Conservation (phyloP, 1,140 invertebrate genomes). For the Lepidostoma basale region DNA sequence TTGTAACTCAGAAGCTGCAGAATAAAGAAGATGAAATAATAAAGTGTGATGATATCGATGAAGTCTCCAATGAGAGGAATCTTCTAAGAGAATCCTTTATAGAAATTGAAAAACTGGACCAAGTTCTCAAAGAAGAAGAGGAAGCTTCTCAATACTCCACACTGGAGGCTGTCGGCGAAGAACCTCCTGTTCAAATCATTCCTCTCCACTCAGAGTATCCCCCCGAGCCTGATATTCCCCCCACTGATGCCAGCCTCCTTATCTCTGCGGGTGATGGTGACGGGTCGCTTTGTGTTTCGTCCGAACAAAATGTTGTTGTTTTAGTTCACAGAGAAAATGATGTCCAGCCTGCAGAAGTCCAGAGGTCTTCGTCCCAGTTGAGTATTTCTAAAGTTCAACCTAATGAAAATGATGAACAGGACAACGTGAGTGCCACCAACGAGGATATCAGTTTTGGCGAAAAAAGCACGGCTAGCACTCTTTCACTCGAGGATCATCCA, state of each 20-base stretch:
- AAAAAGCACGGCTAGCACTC: conserved; percentile 8
- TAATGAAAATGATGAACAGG: conserved; percentile 14
- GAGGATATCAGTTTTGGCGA: conserved; percentile 10
- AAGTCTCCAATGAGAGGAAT: background rate
- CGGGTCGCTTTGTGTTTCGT: conserved; percentile 20
- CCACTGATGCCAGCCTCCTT: background rate
- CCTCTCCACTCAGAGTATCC: background rate
- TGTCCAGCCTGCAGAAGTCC: background rate
- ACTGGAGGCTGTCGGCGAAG: background rate
- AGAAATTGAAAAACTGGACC: conserved; percentile 36
- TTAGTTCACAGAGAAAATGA: conserved; percentile 46
- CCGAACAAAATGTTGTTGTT: conserved; percentile 43
- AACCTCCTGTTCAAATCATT: background rate
- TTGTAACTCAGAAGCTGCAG: background rate
- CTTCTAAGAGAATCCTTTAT: conserved; percentile 5
- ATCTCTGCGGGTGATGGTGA: conserved; percentile 7
- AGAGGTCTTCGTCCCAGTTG: background rate
- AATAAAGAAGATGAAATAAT: conserved; percentile 9
- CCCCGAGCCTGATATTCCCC: background rate
- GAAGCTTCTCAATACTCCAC: conserved; percentile 20
- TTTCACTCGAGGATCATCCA: background rate
- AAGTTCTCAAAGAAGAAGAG: conserved; percentile 38
- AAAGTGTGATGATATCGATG: background rate
- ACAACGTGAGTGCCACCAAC: conserved; percentile 22
- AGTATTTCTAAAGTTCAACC: background rate